These are phyloP conservation scores for Anomalospiza imberbis DNA, from an alignment of 2,797 vertebrate species.

Conservation along the genomic window DNA sequence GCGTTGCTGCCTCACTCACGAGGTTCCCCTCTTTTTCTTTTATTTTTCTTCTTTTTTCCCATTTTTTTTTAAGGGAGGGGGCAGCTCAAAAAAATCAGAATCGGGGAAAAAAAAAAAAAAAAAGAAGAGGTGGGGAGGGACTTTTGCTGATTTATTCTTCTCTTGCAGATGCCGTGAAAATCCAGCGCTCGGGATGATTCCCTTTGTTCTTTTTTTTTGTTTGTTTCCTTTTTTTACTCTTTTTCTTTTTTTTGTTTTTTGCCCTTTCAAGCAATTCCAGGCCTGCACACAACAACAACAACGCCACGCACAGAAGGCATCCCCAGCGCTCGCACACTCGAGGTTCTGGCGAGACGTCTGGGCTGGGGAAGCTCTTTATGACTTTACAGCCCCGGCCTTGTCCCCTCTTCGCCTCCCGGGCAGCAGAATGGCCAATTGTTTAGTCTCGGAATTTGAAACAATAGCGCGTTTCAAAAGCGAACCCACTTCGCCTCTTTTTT, in stretches of 20 bases:
- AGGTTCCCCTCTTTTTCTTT: neutral
- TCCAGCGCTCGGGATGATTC: slow-evolving; percentile 62
- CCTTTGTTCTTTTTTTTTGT: slow-evolving; percentile 80
- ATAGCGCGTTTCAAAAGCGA: slow-evolving; percentile 64
- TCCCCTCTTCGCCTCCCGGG: slow-evolving; percentile 48
- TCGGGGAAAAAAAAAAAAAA: neutral
- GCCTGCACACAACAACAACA: slow-evolving; percentile 16
- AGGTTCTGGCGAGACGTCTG: slow-evolving; percentile 80
- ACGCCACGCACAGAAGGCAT: neutral
- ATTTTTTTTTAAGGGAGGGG: neutral
- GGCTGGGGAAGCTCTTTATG: slow-evolving; percentile 71
- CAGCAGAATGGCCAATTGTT: slow-evolving; percentile 74
- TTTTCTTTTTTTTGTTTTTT: slow-evolving; percentile 44
- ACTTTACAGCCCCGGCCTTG: slow-evolving; percentile 70
- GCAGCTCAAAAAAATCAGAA: neutral
- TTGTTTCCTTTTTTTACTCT: slow-evolving; percentile 50
- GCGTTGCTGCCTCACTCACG: neutral
- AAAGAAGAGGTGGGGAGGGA: neutral
- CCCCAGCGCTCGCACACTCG: neutral
- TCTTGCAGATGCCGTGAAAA: slow-evolving; percentile 69
- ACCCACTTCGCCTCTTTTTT: neutral
- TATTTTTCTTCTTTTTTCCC: too few species aligned
- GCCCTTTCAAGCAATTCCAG: slow-evolving; percentile 60
- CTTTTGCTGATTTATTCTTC: slow-evolving; percentile 43
- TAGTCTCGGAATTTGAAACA: slow-evolving; percentile 68